Evolutionary conservation across 2,797 vertebrate genomes (phyloP).

Genomic region (Onychomys arenicola): DNA sequence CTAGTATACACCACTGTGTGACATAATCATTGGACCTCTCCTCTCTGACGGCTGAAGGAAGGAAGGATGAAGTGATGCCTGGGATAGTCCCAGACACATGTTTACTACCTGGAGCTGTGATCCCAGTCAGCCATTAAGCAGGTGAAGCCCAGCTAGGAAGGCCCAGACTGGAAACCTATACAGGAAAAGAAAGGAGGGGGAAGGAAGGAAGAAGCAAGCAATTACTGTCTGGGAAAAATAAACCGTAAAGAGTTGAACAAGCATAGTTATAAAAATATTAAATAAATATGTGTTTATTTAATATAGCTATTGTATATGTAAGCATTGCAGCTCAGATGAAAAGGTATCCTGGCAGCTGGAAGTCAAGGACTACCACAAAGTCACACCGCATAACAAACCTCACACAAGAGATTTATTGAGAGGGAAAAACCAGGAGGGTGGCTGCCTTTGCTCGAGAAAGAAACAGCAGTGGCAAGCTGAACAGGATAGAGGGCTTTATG

Average conservation of each 20-base stretch:
- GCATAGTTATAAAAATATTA: not conserved
- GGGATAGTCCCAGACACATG: not conserved
- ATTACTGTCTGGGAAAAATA: not conserved
- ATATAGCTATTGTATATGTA: not conserved
- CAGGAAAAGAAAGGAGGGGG: too few species aligned
- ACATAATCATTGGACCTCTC: not conserved
- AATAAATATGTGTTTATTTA: not conserved
- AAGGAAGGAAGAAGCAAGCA: not conserved
- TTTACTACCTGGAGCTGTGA: not conserved
- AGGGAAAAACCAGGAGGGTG: too few species aligned
- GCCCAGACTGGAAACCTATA: not conserved
- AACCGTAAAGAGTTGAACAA: not conserved
- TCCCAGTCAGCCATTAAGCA: not conserved
- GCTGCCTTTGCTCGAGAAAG: too few species aligned
- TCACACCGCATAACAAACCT: too few species aligned
- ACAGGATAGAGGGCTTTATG: too few species aligned
- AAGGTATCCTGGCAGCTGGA: too few species aligned
- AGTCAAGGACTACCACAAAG: too few species aligned
- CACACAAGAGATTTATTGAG: too few species aligned
- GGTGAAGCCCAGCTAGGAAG: not conserved
- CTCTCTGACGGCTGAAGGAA: not conserved
- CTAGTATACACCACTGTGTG: not conserved
- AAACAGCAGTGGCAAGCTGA: too few species aligned
- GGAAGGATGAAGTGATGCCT: not conserved
- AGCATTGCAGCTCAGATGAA: too few species aligned